Evolutionary conservation across 2,888 invertebrate species (phyloP), one percentile per base, ranked within the genome.

Genomic region (Drosophila silvestris): DNA sequence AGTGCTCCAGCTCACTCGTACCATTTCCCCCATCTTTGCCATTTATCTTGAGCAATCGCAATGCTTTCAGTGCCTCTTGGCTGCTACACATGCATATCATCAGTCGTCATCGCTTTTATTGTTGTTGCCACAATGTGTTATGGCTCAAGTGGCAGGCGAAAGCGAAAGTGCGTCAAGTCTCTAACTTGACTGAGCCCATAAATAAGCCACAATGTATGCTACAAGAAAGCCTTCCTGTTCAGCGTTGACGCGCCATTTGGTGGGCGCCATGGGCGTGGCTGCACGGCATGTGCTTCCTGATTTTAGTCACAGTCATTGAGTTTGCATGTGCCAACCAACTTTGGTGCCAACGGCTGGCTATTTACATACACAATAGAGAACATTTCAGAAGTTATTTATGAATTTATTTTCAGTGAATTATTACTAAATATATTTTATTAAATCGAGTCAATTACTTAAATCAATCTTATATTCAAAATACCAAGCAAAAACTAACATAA

Each of bases 81-180:
- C 61, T 62, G 63, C 59, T 70, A 70, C 83, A 81, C 84, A 79
- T 85, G 83, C 85, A 88, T 88, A 87, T 87, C 87, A 86, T 79
- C 58, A 88, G 82, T 85, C 89, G 89, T 88, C 86, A 87, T 87
- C 77, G 82, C 74, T 77, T 83, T 83, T 86, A 83, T 84, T 83
- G 75, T 85, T 83, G 74, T 79, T 67, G 58, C 62, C 63, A 67
- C 72, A 67, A 44, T 75, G 63, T 67, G 35, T 16, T 41, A n/a
- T 28, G 53, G 56, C 52, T 54, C 58, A 62, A 56, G 61, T 59
- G 67, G 59, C 39, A 56, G 59, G 60, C 47, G 30, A 44, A 52
- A 77, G 74, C 54, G 54, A 74, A 51, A 78, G 70, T 79, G 67
- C 67, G 79, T 60, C 60, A 56, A 73, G 73, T 63, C 52, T 66